phyloP scores from a whole-genome alignment of 2,113 vertebrate species.

The Psophia crepitans region DNA sequence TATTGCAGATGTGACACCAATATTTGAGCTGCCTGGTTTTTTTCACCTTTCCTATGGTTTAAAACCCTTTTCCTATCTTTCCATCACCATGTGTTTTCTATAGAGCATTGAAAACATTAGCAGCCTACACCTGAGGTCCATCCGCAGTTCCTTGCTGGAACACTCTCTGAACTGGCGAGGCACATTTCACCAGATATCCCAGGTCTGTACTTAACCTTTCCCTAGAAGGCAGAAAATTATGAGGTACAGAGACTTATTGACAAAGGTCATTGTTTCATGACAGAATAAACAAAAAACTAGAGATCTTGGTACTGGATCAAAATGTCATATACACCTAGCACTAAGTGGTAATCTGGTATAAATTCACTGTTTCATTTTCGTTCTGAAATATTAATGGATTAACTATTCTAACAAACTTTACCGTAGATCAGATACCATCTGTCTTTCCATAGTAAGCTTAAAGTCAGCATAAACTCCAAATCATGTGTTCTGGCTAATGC shows the following conservation, averaged over 20 bases:
- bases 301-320: neutral
- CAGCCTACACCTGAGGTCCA: neutral
- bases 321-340: neutral
- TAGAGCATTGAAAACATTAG: neutral
- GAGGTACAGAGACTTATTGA: neutral
- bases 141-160: neutral
- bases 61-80: neutral
- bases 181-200: neutral
- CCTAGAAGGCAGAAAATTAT: neutral
- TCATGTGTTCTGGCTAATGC: conserved; percentile 16
- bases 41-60: neutral
- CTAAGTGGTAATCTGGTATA: neutral
- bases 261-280: neutral
- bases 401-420: conserved; percentile 25
- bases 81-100: neutral
- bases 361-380: neutral
- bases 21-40: neutral
- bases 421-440: conserved; percentile 18
- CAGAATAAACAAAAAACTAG: neutral
- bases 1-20: neutral
- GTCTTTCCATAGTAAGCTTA: conserved; percentile 2
- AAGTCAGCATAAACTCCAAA: conserved; percentile 8
- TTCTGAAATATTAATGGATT: conserved; percentile 2
- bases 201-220: neutral
- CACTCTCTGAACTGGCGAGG: neutral